A percentile compares a stretch with the other conserved stretches of the same genome.
These are phyloP conservation scores for Craniophora ligustri DNA, from an alignment of 2,888 invertebrate genomes.

Conservation along the genomic window DNA sequence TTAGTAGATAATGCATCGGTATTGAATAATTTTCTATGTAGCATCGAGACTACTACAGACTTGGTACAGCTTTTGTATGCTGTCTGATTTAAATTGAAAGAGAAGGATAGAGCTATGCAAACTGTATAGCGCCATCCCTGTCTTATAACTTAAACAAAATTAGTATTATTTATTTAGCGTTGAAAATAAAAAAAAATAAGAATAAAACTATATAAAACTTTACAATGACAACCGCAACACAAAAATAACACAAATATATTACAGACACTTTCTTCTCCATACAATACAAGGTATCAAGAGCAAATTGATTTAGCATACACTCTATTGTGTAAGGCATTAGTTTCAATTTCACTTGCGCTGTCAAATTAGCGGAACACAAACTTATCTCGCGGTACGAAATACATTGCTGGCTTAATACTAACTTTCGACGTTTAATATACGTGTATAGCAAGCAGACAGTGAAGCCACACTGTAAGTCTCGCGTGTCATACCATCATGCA, in stretches of 20 bases:
- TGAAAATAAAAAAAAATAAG: no score
- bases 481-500: no score
- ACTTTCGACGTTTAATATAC: slow-evolving; percentile 17
- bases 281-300: background rate
- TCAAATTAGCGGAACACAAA: slow-evolving; percentile 22
- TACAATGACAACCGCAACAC: background rate
- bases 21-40: no score
- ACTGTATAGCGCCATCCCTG: no score
- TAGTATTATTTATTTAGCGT: no score
- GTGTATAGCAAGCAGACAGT: slow-evolving; percentile 20
- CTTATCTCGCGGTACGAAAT: slow-evolving; percentile 12
- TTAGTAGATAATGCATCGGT: no score
- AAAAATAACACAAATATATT: background rate
- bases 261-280: background rate
- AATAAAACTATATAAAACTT: background rate
- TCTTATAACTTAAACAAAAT: no score
- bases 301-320: slow-evolving; percentile 17
- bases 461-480: slow-evolving; percentile 20
- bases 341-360: slow-evolving; percentile 20
- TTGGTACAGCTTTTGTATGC: no score
- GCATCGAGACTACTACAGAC: no score
- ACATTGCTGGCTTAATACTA: slow-evolving; percentile 27
- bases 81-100: no score
- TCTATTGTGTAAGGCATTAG: slow-evolving; percentile 16
- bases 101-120: no score